Evolutionary conservation across 2,797 vertebrate species (phyloP).

Genomic region (Gymnopithys bicolor): DNA sequence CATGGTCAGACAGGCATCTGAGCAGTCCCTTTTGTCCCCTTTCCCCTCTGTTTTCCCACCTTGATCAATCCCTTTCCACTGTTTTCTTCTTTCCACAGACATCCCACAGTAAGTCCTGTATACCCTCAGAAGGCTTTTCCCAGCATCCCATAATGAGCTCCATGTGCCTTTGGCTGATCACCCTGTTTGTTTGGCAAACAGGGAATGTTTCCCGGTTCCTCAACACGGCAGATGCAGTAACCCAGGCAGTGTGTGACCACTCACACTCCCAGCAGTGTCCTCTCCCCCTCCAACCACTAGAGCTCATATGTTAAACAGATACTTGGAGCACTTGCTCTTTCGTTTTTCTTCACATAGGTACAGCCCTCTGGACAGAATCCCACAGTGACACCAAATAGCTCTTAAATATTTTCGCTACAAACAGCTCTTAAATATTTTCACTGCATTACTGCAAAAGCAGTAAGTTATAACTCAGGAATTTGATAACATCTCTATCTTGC

Average conservation of each 20-base stretch:
- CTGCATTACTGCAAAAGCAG: background rate
- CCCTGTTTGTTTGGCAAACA: background rate
- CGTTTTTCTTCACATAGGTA: background rate
- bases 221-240: background rate
- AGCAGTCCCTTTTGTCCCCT: background rate
- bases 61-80: background rate
- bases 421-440: background rate
- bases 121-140: background rate
- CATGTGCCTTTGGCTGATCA: background rate
- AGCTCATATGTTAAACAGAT: background rate
- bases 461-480: background rate
- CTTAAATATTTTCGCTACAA: background rate
- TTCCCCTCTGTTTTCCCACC: background rate
- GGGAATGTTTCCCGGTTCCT: background rate
- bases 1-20: accelerated
- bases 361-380: background rate
- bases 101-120: background rate
- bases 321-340: background rate
- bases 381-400: accelerated
- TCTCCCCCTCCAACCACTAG: background rate
- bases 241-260: no score
- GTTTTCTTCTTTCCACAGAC: background rate
- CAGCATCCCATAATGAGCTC: background rate
- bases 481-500: background rate
- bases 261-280: background rate